Evolutionary conservation across 2,888 invertebrate genomes (phyloP).

Genomic region (Chymomyza amoena): DNA sequence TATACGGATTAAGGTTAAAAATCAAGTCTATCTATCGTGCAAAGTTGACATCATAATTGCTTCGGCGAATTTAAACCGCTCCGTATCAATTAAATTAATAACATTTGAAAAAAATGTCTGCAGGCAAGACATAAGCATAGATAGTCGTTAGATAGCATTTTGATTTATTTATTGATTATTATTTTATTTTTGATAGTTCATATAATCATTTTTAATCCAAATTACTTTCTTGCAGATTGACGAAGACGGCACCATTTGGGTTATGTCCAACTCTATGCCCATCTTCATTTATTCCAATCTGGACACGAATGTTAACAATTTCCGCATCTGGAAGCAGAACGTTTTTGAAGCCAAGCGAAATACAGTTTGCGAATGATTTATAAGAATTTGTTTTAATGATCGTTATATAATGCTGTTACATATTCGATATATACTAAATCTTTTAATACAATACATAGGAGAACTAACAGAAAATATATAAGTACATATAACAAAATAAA

Average conservation of each 20-base stretch:
- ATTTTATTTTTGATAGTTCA: no score
- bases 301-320: constrained; percentile 83
- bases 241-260: constrained; percentile 83
- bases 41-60: no score
- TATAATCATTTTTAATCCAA: background rate
- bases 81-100: no score
- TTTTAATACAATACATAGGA: constrained; percentile 36
- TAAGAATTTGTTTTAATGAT: constrained; percentile 50
- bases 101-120: no score
- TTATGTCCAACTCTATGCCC: constrained; percentile 85
- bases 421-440: constrained; percentile 37
- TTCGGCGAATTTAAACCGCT: no score
- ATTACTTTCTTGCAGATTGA: constrained; percentile 79
- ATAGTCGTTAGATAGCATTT: no score
- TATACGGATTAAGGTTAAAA: no score
- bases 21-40: no score
- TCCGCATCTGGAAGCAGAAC: constrained; percentile 81
- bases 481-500: constrained; percentile 58
- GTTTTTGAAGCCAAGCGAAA: constrained; percentile 77
- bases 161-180: no score
- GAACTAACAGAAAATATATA: constrained; percentile 45
- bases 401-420: constrained; percentile 42
- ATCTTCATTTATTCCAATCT: constrained; percentile 83
- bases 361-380: constrained; percentile 77
- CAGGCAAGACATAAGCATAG: no score